Conservation (phyloP, 2,888 invertebrate species). For the Drosophila subquinaria region DNA sequence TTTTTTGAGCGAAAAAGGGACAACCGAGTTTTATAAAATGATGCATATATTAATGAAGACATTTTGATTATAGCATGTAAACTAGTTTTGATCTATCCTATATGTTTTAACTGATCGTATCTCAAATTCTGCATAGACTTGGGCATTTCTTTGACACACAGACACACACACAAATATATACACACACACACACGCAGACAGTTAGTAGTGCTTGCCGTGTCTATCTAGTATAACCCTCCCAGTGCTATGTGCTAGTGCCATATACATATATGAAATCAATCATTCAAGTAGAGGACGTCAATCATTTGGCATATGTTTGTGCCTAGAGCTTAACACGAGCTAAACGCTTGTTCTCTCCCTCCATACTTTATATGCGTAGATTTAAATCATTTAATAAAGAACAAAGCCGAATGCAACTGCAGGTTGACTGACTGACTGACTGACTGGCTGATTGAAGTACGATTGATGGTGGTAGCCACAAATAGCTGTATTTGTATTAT, state of each 20-base stretch:
- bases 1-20: not conserved
- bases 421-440: slow-evolving; percentile 42
- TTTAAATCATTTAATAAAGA: slow-evolving; percentile 33
- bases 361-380: slow-evolving; percentile 58
- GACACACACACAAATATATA: slow-evolving; percentile 1
- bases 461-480: slow-evolving; percentile 26
- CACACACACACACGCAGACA: slow-evolving; percentile 24
- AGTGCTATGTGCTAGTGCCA: slow-evolving; percentile 62
- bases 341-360: slow-evolving; percentile 61
- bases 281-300: slow-evolving; percentile 44
- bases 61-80: slow-evolving; percentile 14
- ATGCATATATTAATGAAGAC: not conserved
- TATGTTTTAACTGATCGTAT: slow-evolving; percentile 24
- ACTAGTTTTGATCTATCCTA: slow-evolving; percentile 32
- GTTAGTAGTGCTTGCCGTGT: slow-evolving; percentile 16
- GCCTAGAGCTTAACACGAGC: slow-evolving; percentile 75
- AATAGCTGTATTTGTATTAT: slow-evolving; percentile 20
- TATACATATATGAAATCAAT: slow-evolving; percentile 43
- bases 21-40: slow-evolving; percentile 8
- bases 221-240: slow-evolving; percentile 7
- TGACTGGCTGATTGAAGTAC: slow-evolving; percentile 39
- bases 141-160: slow-evolving; percentile 31
- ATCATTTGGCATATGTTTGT: slow-evolving; percentile 44
- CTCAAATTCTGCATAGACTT: slow-evolving; percentile 25
- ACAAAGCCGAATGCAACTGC: slow-evolving; percentile 20